Conservation (phyloP, 2,888 invertebrate genomes). For the Nemoura dubitans region DNA sequence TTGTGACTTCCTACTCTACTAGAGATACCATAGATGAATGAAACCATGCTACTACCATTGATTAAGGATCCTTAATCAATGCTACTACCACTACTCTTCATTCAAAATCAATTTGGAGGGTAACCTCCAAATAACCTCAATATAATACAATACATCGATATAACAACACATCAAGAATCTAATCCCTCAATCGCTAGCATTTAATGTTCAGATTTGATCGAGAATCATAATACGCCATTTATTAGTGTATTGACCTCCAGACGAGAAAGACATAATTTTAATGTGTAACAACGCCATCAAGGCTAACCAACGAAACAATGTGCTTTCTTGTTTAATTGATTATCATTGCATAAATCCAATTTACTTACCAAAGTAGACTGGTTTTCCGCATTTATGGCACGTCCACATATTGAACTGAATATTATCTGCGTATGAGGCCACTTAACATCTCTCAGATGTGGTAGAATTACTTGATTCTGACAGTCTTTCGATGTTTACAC, state of each 20-base stretch:
- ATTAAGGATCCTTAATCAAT: too few relatives aligned
- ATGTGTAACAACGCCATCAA: constrained; percentile 43
- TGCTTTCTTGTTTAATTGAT: background rate
- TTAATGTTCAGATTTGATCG: background rate
- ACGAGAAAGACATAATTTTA: constrained; percentile 35
- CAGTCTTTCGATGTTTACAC: background rate
- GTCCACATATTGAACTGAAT: constrained; percentile 71
- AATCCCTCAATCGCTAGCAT: too few relatives aligned
- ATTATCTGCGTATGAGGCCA: background rate
- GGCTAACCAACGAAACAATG: background rate
- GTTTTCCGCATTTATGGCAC: constrained; percentile 84
- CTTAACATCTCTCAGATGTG: background rate
- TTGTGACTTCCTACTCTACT: too few relatives aligned
- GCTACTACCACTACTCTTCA: too few relatives aligned
- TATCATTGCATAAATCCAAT: background rate
- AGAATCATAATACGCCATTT: background rate
- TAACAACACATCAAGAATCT: too few relatives aligned
- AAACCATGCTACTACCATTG: too few relatives aligned
- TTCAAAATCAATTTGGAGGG: too few relatives aligned
- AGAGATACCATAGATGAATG: too few relatives aligned
- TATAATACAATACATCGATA: background rate
- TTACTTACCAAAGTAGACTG: constrained; percentile 77
- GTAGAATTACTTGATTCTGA: background rate
- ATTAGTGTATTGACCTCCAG: constrained; percentile 52
- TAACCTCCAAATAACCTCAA: background rate